phyloP scores from a whole-genome alignment of 2,888 invertebrate genomes.

The Drosophila nr. perissopoda region DNA sequence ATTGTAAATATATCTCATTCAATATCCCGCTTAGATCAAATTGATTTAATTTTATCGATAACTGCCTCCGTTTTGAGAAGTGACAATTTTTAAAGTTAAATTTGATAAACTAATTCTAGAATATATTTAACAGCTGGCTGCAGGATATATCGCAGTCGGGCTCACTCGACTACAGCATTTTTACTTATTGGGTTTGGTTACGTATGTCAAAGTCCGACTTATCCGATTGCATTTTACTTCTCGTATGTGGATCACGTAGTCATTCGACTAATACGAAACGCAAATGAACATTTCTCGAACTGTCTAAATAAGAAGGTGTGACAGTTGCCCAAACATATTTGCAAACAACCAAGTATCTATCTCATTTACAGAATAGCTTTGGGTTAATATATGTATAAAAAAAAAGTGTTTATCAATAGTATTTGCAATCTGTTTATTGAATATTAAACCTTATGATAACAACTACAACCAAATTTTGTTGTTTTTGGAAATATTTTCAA shows the following conservation, averaged over 20 bases:
- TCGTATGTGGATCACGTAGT: slow-evolving; percentile 67
- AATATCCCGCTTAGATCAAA: neutral
- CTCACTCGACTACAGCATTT: neutral
- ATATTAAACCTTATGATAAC: slow-evolving; percentile 4
- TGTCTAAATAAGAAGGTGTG: slow-evolving; percentile 19
- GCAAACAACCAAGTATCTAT: neutral
- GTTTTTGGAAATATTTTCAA: neutral
- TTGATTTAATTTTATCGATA: neutral
- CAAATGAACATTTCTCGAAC: slow-evolving; percentile 57
- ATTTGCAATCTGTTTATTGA: neutral
- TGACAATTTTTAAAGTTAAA: neutral
- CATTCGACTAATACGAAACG: slow-evolving; percentile 69
- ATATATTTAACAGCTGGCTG: neutral
- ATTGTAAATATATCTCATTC: neutral
- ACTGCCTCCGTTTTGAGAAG: neutral
- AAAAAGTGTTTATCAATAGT: neutral
- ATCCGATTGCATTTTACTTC: slow-evolving; percentile 17
- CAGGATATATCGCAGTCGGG: neutral
- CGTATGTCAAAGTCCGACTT: slow-evolving; percentile 1
- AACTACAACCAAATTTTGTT: neutral
- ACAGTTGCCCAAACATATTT: slow-evolving; percentile 5
- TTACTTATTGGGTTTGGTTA: neutral
- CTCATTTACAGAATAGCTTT: neutral
- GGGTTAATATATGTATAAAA: neutral
- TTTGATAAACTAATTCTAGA: neutral